Conservation (phyloP, 2,797 vertebrate genomes). For the Cygnus olor region DNA sequence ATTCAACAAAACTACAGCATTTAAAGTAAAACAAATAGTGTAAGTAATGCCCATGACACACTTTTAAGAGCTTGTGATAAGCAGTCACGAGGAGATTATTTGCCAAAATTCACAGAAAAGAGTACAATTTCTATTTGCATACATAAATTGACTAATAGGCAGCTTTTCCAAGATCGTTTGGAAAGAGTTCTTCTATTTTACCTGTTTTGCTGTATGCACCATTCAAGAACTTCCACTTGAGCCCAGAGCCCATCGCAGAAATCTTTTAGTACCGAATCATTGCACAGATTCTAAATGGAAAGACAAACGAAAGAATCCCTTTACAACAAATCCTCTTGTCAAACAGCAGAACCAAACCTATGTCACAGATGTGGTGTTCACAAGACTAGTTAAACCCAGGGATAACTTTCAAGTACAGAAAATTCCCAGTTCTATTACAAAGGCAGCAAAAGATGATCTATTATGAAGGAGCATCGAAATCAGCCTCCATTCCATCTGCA, state of each 20-base stretch:
- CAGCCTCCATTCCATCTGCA: background rate
- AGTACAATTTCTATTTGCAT: background rate
- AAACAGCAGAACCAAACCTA: background rate
- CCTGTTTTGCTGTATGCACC: constrained; percentile 91
- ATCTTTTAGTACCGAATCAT: constrained; percentile 87
- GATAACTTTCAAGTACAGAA: background rate
- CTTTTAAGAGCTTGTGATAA: background rate
- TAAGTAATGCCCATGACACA: background rate
- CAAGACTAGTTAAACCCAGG: background rate
- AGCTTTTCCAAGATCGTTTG: background rate
- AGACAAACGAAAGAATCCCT: background rate
- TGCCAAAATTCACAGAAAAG: background rate
- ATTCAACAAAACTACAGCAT: background rate
- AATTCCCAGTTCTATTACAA: background rate
- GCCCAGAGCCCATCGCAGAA: constrained; percentile 88
- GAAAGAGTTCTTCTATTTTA: constrained; percentile 69
- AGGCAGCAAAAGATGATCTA: background rate
- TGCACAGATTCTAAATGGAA: constrained; percentile 74
- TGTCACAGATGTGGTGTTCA: background rate
- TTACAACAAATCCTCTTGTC: background rate
- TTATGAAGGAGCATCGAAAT: background rate
- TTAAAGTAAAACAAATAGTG: background rate
- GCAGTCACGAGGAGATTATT: background rate
- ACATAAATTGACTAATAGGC: background rate
- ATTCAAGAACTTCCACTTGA: constrained; percentile 91